These are phyloP conservation scores for Tetramorium parvispinum DNA, from an alignment of 1,140 invertebrate genomes.

Conservation along the genomic window DNA sequence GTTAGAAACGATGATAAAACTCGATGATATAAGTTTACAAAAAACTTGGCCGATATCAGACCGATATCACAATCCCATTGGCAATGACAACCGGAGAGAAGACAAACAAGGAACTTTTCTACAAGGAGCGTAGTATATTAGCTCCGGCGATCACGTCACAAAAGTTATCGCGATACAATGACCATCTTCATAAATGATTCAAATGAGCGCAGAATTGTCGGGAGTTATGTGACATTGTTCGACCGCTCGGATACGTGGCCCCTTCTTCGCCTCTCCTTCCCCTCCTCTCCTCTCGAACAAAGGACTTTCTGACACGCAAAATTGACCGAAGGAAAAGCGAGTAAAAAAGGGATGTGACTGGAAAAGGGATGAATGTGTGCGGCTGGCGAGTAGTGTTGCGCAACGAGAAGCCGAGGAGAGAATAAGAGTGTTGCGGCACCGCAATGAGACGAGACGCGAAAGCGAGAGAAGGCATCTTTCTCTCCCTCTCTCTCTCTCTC, in stretches of 20 bases:
- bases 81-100: slow-evolving; percentile 29
- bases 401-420: slow-evolving; percentile 48
- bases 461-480: neutral
- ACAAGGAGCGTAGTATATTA: slow-evolving; percentile 49
- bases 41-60: slow-evolving; percentile 1
- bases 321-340: slow-evolving; percentile 66
- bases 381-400: neutral
- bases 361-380: slow-evolving; percentile 53
- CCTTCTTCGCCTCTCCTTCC: neutral
- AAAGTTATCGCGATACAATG: slow-evolving; percentile 76
- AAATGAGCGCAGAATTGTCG: slow-evolving; percentile 66
- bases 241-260: slow-evolving; percentile 42
- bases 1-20: neutral
- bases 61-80: slow-evolving; percentile 8
- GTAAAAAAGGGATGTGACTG: slow-evolving; percentile 47
- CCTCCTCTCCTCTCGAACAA: slow-evolving; percentile 23
- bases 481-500: neutral
- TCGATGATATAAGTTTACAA: neutral
- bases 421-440: slow-evolving; percentile 10
- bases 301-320: slow-evolving; percentile 73
- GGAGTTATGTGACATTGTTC: slow-evolving; percentile 72
- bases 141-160: slow-evolving; percentile 69
- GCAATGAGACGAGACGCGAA: neutral
- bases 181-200: slow-evolving; percentile 70
- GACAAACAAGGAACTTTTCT: slow-evolving; percentile 47